Evolutionary conservation across 2,888 invertebrate species (phyloP).

Genomic region (Alentia gelatinosa): DNA sequence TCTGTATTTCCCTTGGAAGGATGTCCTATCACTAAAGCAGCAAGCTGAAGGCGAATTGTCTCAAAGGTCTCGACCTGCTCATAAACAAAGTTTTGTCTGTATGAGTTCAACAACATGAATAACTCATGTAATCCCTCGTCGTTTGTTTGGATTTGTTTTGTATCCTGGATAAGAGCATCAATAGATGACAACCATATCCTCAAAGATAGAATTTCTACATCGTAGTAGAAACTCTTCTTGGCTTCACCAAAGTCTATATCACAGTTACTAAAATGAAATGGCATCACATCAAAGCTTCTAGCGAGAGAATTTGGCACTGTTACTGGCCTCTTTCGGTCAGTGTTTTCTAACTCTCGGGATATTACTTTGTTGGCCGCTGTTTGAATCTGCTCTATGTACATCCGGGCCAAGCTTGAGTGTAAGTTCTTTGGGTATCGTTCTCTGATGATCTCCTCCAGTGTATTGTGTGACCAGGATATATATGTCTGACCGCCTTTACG

Average conservation of each 20-base stretch:
- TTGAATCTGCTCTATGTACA: neutral
- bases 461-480: neutral
- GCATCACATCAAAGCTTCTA: neutral
- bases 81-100: neutral
- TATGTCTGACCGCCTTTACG: neutral
- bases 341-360: neutral
- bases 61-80: neutral
- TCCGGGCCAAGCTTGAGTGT: neutral
- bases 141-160: neutral
- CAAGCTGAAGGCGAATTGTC: neutral
- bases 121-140: neutral
- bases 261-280: neutral
- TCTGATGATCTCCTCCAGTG: neutral
- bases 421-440: neutral
- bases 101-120: neutral
- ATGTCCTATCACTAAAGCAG: neutral
- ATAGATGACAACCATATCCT: neutral
- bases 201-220: neutral
- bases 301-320: neutral
- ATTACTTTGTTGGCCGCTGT: neutral
- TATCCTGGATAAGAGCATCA: neutral
- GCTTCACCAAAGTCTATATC: neutral
- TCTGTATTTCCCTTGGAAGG: neutral
- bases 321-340: neutral
- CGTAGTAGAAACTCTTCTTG: neutral